Evolutionary conservation across 1,140 invertebrate genomes (phyloP), one percentile per base, ranked within the genome.

Genomic region (Neodiprion pinetum): DNA sequence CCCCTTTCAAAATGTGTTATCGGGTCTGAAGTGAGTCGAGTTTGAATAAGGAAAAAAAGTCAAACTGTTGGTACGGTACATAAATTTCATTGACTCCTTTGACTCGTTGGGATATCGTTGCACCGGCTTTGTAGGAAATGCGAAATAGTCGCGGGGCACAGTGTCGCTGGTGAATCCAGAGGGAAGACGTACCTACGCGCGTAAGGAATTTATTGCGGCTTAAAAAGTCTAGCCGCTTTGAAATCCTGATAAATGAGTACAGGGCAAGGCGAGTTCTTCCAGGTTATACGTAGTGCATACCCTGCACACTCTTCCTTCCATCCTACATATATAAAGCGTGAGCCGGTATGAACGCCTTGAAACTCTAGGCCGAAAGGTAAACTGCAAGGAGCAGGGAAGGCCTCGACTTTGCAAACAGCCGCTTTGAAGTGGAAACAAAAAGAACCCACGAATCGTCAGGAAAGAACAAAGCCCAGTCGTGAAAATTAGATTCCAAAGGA

Each of bases 231-330:
- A 85, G 86, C 83, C 78, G 85, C 83, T 84, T 86, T 86, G 77
- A 88, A 88, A 88, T 88, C 87, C 87, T 88, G 87, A 88, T 87
- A 88, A 88, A 88, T 88, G 87, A 80, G 72, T 77, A 75, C 72
- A 76, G 69, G 50, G 75, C 68, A 74, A 70, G 70, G 66, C 72
- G 75, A 74, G 48, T 70, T 73, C 21, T 40, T 69, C 73, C 53
- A 73, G 28, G 71, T 67, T 72, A 28, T 23, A 61, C 53, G 65
- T 71, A 28, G n/a, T 74, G 80, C 71, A 76, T 80, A 77, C 74
- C 66, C 71, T 72, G 73, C 76, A 77, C 73, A 76, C 73, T 74
- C 73, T 73, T 71, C 48, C 49, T 40, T 40, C 28, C 49, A 48
- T 10, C 48, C 28, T 40, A 65, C 69, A 21, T 67, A 17, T 40